Evolutionary conservation across 1,140 invertebrate genomes (phyloP).

Genomic region (Drosophila sucinea): DNA sequence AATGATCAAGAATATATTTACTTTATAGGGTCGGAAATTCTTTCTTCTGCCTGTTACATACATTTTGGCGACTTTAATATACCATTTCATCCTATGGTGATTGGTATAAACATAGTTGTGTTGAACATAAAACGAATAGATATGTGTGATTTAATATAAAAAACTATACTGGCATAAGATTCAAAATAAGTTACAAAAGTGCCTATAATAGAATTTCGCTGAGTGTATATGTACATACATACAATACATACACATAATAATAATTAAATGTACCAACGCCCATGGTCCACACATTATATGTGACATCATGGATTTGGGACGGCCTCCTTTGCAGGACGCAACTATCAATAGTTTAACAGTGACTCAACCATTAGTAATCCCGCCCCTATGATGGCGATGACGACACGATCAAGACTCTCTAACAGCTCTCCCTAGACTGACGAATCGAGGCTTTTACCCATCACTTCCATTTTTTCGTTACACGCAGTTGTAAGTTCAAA

Average conservation of each 20-base stretch:
- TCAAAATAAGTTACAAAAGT: too few relatives aligned
- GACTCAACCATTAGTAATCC: constrained; percentile 53
- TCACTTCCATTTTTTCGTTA: constrained; percentile 43
- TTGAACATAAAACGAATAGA: too few relatives aligned
- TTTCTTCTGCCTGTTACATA: too few relatives aligned
- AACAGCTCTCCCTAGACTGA: constrained; percentile 25
- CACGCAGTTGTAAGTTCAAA: not conserved
- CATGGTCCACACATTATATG: constrained; percentile 18
- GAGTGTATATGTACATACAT: not conserved
- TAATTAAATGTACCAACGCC: constrained; percentile 4
- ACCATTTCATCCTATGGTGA: too few relatives aligned
- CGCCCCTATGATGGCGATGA: constrained; percentile 55
- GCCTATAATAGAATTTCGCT: too few relatives aligned
- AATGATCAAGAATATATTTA: too few relatives aligned
- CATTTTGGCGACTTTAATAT: too few relatives aligned
- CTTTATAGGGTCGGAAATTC: too few relatives aligned
- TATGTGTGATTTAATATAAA: too few relatives aligned
- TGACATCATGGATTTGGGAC: not conserved
- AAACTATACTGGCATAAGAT: too few relatives aligned
- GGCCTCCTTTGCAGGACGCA: not conserved
- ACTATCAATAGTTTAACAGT: not conserved
- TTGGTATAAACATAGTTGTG: too few relatives aligned
- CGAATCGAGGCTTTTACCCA: constrained; percentile 23
- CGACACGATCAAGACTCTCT: constrained; percentile 39
- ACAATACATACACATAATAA: constrained; percentile 15